Base-by-base conservation (phyloP, 2,888 invertebrate genomes). In the Rhagium mordax region DNA sequence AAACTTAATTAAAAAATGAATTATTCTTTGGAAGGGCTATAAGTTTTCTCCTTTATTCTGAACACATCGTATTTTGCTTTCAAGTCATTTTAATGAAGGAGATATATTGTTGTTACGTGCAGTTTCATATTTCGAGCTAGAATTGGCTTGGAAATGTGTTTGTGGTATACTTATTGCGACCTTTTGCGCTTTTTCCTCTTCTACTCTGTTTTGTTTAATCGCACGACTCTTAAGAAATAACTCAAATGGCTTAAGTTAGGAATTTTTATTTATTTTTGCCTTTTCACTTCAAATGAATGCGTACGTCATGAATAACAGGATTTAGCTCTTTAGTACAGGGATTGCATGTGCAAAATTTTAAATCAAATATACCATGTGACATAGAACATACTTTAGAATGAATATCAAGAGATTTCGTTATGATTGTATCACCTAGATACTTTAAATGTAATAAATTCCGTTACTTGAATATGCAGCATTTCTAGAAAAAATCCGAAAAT, bases 1-100 rank as follows among this genome's bases (percentile, higher is more conserved):
- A 53, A 70, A 64, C 64, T 70, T 70, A 70, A 70, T 70, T 70
- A 70, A 70, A 70, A 64, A 33, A 61, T 41, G 64, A 64, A 62
- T 64, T 64, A 60, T 60, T 16, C 48, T 60, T 59, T 18, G 13
- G 18, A 55, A 48, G 51, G 18, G 64, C 64, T 21, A 24, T 64
- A 49, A 64, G 62, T 48, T 64, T 15, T 18, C 51, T 65, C 27
- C 33, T 71, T 71, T 60, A 65, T 66, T 55, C 60, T 48, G 51
- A 66, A 59, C 64, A 71, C 64, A 71, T 53, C 66, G 59, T 53
- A 66, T 33, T 62, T 66, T 51, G 71, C 57, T 64, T 65, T 64
- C 64, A 66, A 47, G 29, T 60, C 66, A 49, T 57, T 65, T 29
- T 64, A 71, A 65, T 66, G 71, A 60, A 27, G 49, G 47, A 47